These are phyloP conservation scores for Cryptotermes secundus DNA, from an alignment of 1,140 invertebrate genomes.

Conservation along the genomic window DNA sequence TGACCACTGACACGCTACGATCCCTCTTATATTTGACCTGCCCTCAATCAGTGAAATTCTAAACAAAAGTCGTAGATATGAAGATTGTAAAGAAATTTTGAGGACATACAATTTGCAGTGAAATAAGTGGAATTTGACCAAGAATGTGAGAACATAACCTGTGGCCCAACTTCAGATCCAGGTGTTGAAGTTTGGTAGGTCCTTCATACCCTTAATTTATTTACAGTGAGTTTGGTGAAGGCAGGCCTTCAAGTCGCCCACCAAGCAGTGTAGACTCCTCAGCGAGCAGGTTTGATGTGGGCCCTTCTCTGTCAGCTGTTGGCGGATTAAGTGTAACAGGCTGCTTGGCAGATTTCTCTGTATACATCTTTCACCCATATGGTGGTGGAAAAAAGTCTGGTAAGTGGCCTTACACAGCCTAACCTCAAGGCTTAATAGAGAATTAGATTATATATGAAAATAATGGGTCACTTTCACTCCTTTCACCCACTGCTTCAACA, in stretches of 20 bases:
- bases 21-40: too few species aligned
- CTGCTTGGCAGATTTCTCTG: slow-evolving; percentile 92
- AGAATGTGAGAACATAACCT: too few species aligned
- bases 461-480: too few species aligned
- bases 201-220: neutral
- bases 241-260: slow-evolving; percentile 38
- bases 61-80: too few species aligned
- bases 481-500: too few species aligned
- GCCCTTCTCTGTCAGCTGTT: slow-evolving; percentile 57
- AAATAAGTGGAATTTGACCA: too few species aligned
- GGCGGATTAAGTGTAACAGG: slow-evolving; percentile 92
- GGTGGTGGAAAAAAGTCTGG: slow-evolving; percentile 83
- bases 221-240: slow-evolving; percentile 59
- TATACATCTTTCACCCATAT: slow-evolving; percentile 97
- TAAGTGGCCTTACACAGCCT: slow-evolving; percentile 32
- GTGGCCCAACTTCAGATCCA: too few species aligned
- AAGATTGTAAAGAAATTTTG: too few species aligned
- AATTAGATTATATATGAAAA: neutral
- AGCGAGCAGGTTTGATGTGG: neutral
- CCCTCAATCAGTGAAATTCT: too few species aligned
- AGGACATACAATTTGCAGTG: too few species aligned
- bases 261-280: neutral
- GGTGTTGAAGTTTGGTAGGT: too few species aligned
- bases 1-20: too few species aligned
- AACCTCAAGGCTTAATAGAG: neutral